Conservation (phyloP, 2,797 vertebrate genomes). For the Sylvilagus floridanus region DNA sequence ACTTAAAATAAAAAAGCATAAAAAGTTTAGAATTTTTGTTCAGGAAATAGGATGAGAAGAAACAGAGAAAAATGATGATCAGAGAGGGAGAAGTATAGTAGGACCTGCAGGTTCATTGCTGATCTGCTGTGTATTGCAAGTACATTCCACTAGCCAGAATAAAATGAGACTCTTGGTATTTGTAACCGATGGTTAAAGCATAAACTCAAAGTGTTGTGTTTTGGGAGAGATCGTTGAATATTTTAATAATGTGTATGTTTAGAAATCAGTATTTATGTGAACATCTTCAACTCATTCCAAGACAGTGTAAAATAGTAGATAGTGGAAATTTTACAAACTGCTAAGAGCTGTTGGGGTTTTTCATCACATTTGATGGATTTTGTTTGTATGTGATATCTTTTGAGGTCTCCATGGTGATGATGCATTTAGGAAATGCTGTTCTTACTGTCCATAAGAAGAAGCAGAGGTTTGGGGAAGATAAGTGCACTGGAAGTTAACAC, state of each 20-base stretch:
- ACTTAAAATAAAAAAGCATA: no score
- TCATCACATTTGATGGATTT: not conserved
- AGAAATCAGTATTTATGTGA: not conserved
- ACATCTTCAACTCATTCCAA: not conserved
- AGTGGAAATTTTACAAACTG: not conserved
- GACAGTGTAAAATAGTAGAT: not conserved
- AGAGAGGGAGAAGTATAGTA: not conserved
- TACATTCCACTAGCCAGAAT: not conserved
- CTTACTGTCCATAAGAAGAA: not conserved
- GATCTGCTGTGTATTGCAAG: not conserved
- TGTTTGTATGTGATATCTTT: not conserved
- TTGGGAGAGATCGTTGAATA: not conserved
- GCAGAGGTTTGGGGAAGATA: not conserved
- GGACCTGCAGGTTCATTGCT: no score
- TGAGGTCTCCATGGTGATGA: not conserved
- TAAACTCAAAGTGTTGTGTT: not conserved
- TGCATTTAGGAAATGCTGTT: not conserved
- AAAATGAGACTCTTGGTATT: not conserved
- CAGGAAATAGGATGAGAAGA: not conserved
- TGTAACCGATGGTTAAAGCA: not conserved
- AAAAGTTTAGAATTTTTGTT: not conserved
- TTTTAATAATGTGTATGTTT: not conserved
- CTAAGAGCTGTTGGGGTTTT: not conserved
- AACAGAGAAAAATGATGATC: not conserved
- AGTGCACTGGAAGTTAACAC: not conserved